Conservation (phyloP, 2,888 invertebrate species). For the Amblyteles armatorius region DNA sequence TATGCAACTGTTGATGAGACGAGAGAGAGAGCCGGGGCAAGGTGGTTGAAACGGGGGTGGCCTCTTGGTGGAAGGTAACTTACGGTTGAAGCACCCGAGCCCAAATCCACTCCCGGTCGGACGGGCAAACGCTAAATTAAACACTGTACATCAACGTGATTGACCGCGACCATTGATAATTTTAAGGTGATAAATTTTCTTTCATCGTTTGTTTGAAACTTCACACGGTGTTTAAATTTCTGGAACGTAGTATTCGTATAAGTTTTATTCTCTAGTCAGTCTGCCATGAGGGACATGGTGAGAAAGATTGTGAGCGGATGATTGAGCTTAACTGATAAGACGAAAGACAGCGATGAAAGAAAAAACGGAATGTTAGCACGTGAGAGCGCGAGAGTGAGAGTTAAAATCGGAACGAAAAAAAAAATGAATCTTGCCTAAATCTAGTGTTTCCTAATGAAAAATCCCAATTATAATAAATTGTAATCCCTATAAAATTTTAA, state of each 20-base stretch:
- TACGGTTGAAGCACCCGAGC: slow-evolving; percentile 8
- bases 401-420: slow-evolving; percentile 58
- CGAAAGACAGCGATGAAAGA: slow-evolving; percentile 41
- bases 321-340: slow-evolving; percentile 58
- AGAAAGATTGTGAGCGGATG: slow-evolving; percentile 38
- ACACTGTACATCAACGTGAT: slow-evolving; percentile 49
- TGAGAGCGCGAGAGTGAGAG: slow-evolving; percentile 32
- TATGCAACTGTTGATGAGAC: slow-evolving; percentile 74
- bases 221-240: slow-evolving; percentile 47
- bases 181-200: slow-evolving; percentile 47
- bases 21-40: slow-evolving; percentile 28
- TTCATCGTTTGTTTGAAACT: slow-evolving; percentile 43
- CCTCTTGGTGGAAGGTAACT: slow-evolving; percentile 37
- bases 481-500: slow-evolving; percentile 75
- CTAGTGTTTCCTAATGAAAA: slow-evolving; percentile 76
- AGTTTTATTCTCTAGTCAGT: slow-evolving; percentile 54
- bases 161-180: slow-evolving; percentile 38
- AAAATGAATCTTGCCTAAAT: slow-evolving; percentile 79
- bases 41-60: neutral
- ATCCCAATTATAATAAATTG: slow-evolving; percentile 70
- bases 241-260: slow-evolving; percentile 51
- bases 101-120: slow-evolving; percentile 11
- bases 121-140: slow-evolving; percentile 17
- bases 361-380: slow-evolving; percentile 32
- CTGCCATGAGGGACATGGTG: slow-evolving; percentile 32